These are phyloP conservation scores for Potamilus streckersoni DNA, from an alignment of 1,140 invertebrate genomes.

Conservation along the genomic window DNA sequence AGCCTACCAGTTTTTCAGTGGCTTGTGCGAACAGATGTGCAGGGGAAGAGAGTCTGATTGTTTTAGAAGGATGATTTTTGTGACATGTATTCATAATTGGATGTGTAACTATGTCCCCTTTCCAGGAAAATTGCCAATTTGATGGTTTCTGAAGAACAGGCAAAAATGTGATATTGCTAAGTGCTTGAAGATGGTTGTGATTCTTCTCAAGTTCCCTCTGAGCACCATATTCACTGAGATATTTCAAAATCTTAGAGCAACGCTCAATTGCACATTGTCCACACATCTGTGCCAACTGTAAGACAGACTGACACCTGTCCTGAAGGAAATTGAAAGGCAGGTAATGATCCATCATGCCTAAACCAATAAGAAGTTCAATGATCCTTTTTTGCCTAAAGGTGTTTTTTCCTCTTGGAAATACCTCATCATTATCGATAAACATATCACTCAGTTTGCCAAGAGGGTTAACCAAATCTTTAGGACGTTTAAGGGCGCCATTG, in stretches of 20 bases:
- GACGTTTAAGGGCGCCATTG: constrained; percentile 4
- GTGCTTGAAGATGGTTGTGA: background rate
- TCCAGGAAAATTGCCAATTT: constrained; percentile 33
- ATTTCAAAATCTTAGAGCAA: constrained; percentile 12
- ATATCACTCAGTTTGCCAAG: background rate
- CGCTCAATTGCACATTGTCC: constrained; percentile 5
- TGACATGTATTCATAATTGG: background rate
- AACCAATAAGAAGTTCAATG: constrained; percentile 10
- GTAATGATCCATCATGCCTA: constrained; percentile 37
- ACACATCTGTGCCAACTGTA: constrained; percentile 15
- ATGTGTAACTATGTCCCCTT: background rate
- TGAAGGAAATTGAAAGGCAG: constrained; percentile 24
- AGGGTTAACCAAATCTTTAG: constrained; percentile 20
- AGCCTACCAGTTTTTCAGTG: background rate
- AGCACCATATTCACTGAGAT: constrained; percentile 9
- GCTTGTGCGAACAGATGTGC: background rate
- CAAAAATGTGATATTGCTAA: constrained; percentile 28
- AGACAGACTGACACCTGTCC: constrained; percentile 31
- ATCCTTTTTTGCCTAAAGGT: constrained; percentile 10
- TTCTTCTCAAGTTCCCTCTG: background rate
- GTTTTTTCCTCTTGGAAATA: constrained; percentile 5
- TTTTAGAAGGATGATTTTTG: background rate
- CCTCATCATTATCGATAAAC: constrained; percentile 9
- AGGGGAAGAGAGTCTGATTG: constrained; percentile 4
- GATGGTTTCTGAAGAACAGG: constrained; percentile 30